Percentiles rank a stretch among this genome's conserved stretches.
These are phyloP conservation scores for Andrena chrysosceles DNA, from an alignment of 2,888 invertebrate genomes.

Conservation along the genomic window DNA sequence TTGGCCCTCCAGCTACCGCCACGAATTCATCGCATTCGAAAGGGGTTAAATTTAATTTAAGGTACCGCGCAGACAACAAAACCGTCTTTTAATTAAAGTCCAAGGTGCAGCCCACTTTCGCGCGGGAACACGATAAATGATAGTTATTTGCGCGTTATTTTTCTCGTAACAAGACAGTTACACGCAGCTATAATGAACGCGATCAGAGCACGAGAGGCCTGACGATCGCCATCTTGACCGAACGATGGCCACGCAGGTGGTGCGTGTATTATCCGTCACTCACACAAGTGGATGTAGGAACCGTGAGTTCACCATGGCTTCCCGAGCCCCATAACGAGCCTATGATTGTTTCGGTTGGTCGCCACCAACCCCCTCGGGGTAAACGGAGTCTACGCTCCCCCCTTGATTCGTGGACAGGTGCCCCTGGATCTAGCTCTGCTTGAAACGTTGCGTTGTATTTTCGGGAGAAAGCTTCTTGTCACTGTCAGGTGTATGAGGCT, in stretches of 20 bases:
- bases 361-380: conserved; percentile 40
- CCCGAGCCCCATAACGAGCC: conserved; percentile 61
- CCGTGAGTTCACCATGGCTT: conserved; percentile 60
- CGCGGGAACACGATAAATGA: conserved; percentile 24
- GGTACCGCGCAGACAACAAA: neutral
- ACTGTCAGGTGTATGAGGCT: neutral
- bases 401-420: conserved; percentile 37
- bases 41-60: conserved; percentile 21
- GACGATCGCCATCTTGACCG: conserved; percentile 64
- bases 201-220: conserved; percentile 32
- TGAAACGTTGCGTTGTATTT: neutral
- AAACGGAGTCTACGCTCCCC: conserved; percentile 40
- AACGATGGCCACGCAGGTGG: conserved; percentile 58
- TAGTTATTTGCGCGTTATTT: conserved; percentile 52
- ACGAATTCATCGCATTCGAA: neutral
- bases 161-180: conserved; percentile 60
- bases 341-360: conserved; percentile 65
- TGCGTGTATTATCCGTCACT: conserved; percentile 62
- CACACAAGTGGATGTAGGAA: conserved; percentile 47
- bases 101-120: conserved; percentile 15
- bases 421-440: conserved; percentile 10
- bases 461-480: neutral
- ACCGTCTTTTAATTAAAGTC: conserved; percentile 38
- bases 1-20: no score
- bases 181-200: conserved; percentile 46